Conservation (phyloP, 1,140 invertebrate species). For the Phocides pigmalion region DNA sequence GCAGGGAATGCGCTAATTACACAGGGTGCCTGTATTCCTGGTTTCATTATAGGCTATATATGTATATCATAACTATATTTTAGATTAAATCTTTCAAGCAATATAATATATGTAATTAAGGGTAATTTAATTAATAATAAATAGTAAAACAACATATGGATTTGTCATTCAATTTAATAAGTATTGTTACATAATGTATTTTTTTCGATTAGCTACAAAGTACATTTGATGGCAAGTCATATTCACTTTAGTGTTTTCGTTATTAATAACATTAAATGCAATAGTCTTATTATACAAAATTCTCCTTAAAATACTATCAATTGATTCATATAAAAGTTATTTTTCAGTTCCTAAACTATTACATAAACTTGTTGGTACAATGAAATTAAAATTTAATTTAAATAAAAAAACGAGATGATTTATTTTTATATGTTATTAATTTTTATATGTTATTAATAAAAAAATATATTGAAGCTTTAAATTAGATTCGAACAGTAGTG, state of each 20-base stretch:
- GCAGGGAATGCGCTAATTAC: no score
- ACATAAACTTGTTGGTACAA: neutral
- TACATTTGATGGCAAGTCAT: slow-evolving; percentile 71
- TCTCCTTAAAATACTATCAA: neutral
- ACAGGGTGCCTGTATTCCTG: no score
- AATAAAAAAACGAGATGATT: no score
- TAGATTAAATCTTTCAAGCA: no score
- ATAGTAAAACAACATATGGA: slow-evolving; percentile 29
- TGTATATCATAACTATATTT: no score
- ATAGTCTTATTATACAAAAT: slow-evolving; percentile 20
- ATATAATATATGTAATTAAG: slow-evolving; percentile 3
- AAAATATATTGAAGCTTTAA: no score
- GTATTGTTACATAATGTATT: slow-evolving; percentile 47
- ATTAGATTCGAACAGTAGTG: no score
- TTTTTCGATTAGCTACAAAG: slow-evolving; percentile 54
- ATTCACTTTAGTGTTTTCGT: slow-evolving; percentile 37
- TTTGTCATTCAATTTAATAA: slow-evolving; percentile 38
- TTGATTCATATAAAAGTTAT: neutral
- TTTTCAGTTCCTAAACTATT: neutral
- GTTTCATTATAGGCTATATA: no score
- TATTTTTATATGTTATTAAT: no score
- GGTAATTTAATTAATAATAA: slow-evolving; percentile 38
- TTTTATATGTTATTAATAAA: no score
- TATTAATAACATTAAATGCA: slow-evolving; percentile 56
- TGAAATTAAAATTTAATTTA: neutral